phyloP scores from a whole-genome alignment of 2,113 vertebrate species.

The Ochotona curzoniae region DNA sequence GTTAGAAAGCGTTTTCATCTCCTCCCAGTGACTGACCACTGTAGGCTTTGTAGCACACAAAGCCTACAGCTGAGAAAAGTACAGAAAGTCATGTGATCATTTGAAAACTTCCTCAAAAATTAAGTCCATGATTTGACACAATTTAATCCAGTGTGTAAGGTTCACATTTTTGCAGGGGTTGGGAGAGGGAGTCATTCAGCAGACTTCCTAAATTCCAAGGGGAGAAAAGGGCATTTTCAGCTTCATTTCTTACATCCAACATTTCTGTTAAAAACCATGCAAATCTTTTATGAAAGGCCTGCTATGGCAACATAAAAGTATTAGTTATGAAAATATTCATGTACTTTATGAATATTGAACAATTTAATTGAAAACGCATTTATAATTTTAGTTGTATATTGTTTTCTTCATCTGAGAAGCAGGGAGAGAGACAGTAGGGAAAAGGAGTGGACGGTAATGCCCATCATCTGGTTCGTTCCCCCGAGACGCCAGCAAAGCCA shows the following conservation, averaged over 20 bases:
- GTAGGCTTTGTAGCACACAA: too few species aligned
- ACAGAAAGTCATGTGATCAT: background rate
- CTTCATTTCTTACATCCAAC: background rate
- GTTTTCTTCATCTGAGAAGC: too few species aligned
- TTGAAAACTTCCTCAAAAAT: background rate
- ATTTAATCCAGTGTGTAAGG: background rate
- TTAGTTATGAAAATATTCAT: background rate
- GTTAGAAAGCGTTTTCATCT: constrained; percentile 57
- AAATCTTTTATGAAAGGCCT: background rate
- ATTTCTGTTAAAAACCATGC: background rate
- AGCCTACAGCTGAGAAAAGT: background rate
- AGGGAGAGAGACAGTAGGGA: too few species aligned
- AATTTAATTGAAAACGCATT: background rate
- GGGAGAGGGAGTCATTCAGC: background rate
- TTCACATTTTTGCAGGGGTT: background rate
- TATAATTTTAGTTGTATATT: background rate
- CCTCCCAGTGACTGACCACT: constrained; percentile 21
- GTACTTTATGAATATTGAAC: background rate
- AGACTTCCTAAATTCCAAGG: background rate
- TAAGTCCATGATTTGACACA: background rate
- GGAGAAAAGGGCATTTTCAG: background rate
- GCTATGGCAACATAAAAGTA: background rate
- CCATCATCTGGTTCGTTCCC: too few species aligned
- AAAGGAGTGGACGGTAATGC: too few species aligned
- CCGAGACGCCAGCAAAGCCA: too few species aligned